These are phyloP conservation scores for Bombus soroeensis DNA, from an alignment of 1,140 invertebrate genomes.

Conservation along the genomic window DNA sequence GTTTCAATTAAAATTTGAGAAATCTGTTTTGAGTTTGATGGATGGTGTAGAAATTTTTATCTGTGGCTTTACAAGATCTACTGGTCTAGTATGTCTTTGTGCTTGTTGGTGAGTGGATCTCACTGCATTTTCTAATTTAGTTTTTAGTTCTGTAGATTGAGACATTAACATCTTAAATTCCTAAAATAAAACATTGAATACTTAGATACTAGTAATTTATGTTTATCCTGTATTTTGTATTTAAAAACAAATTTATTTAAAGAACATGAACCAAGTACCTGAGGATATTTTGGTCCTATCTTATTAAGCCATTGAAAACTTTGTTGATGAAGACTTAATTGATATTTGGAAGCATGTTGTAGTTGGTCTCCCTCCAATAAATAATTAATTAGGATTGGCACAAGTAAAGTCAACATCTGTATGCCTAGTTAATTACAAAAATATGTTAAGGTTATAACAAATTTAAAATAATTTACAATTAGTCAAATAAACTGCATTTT, in stretches of 20 bases:
- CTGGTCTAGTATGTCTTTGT: slow-evolving; percentile 77
- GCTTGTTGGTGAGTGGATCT: slow-evolving; percentile 87
- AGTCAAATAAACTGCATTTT: slow-evolving; percentile 2
- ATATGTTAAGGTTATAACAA: slow-evolving; percentile 42
- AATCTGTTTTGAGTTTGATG: slow-evolving; percentile 98
- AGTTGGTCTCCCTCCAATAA: slow-evolving; percentile 88
- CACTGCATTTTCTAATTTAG: slow-evolving; percentile 93
- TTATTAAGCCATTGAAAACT: slow-evolving; percentile 94
- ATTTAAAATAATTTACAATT: background rate
- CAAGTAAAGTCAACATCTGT: slow-evolving; percentile 92
- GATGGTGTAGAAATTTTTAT: slow-evolving; percentile 85
- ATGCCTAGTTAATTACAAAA: slow-evolving; percentile 86
- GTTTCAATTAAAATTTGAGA: slow-evolving; percentile 93
- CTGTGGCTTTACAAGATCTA: slow-evolving; percentile 83
- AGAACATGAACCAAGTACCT: slow-evolving; percentile 82
- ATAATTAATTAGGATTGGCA: slow-evolving; percentile 94
- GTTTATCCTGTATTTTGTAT: background rate
- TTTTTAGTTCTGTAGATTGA: slow-evolving; percentile 89
- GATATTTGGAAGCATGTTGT: slow-evolving; percentile 85
- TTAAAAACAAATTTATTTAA: slow-evolving; percentile 15
- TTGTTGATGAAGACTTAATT: slow-evolving; percentile 90
- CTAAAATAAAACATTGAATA: slow-evolving; percentile 79
- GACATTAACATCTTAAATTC: slow-evolving; percentile 96
- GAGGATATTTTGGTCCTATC: slow-evolving; percentile 95
- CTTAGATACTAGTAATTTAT: background rate